Evolutionary conservation across 2,888 invertebrate genomes (phyloP).

Genomic region (Dryomyza anilis): DNA sequence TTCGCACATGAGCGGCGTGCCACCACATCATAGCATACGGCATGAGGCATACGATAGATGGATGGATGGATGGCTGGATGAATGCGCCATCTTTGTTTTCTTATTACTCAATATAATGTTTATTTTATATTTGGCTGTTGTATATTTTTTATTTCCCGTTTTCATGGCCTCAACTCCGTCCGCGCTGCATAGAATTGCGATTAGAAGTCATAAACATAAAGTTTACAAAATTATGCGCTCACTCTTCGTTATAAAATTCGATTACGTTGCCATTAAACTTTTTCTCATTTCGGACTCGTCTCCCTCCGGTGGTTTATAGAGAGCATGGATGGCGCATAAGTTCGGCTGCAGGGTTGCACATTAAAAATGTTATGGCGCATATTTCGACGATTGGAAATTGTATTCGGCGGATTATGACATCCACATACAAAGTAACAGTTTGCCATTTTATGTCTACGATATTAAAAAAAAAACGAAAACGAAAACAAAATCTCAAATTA

Average conservation of each 20-base stretch:
- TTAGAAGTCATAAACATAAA: slow-evolving; percentile 36
- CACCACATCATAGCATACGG: too few relatives aligned
- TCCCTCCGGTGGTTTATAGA: too few relatives aligned
- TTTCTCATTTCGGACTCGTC: slow-evolving; percentile 11
- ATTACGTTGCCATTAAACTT: slow-evolving; percentile 32
- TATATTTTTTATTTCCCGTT: slow-evolving; percentile 37
- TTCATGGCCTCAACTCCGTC: slow-evolving; percentile 33
- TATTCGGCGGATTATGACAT: not conserved
- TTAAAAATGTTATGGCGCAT: slow-evolving; percentile 26
- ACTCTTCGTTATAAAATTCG: slow-evolving; percentile 34
- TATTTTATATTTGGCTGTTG: slow-evolving; percentile 40
- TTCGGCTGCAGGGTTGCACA: not conserved
- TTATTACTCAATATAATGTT: slow-evolving; percentile 42
- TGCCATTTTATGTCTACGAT: too few relatives aligned
- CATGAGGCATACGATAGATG: too few relatives aligned
- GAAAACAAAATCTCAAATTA: too few relatives aligned
- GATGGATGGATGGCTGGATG: too few relatives aligned
- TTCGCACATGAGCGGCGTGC: slow-evolving; percentile 34
- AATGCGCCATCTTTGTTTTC: slow-evolving; percentile 35
- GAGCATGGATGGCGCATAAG: too few relatives aligned
- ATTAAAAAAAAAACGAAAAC: too few relatives aligned
- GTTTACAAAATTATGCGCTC: slow-evolving; percentile 31
- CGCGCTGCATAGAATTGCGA: slow-evolving; percentile 37
- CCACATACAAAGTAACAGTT: not conserved
- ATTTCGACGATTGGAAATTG: slow-evolving; percentile 26